Conservation (phyloP, 1,140 invertebrate species). For the Drosophila pallidifrons region DNA sequence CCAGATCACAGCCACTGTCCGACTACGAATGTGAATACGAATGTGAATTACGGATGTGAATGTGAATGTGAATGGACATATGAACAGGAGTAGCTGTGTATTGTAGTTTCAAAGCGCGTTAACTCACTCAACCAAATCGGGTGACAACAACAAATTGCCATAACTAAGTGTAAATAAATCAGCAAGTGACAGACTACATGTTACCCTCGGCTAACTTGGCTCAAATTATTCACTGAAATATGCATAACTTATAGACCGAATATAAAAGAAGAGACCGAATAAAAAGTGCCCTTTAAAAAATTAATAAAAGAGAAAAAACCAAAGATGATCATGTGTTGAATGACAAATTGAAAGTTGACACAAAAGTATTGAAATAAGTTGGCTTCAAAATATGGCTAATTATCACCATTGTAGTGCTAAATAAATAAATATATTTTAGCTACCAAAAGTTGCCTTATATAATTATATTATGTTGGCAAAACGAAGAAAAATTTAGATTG, state of each 20-base stretch:
- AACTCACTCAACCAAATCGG: slow-evolving; percentile 48
- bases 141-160: slow-evolving; percentile 32
- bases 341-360: too few species aligned
- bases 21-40: neutral
- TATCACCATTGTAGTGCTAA: too few species aligned
- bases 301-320: too few species aligned
- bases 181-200: slow-evolving; percentile 4
- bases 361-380: too few species aligned
- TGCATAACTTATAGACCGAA: neutral
- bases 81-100: neutral
- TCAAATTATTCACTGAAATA: neutral
- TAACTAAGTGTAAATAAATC: slow-evolving; percentile 7
- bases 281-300: neutral
- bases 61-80: neutral
- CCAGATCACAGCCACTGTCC: slow-evolving; percentile 15
- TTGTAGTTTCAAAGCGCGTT: slow-evolving; percentile 39
- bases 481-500: too few species aligned
- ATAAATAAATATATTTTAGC: too few species aligned
- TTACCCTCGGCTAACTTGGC: neutral
- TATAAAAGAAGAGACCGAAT: neutral
- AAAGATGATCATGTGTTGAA: too few species aligned
- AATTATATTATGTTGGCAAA: too few species aligned
- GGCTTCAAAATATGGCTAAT: too few species aligned
- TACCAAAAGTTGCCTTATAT: too few species aligned
- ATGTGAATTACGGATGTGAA: neutral